Evolutionary conservation across 2,113 vertebrate genomes (phyloP).

Genomic region (Scomber scombrus): DNA sequence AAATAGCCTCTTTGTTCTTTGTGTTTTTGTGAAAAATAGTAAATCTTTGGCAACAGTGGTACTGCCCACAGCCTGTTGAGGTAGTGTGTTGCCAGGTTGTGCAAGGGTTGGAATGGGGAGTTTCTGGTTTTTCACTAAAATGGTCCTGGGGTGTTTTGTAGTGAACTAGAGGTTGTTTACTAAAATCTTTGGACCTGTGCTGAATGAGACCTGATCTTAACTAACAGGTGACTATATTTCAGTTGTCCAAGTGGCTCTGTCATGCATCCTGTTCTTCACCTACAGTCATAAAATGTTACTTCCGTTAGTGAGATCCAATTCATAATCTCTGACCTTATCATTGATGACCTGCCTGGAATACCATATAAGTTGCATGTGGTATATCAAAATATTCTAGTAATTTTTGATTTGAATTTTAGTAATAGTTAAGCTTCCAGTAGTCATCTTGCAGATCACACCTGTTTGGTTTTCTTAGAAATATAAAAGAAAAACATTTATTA

Average conservation of each 20-base stretch:
- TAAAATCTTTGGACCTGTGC: constrained; percentile 25
- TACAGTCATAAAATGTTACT: background rate
- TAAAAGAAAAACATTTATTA: background rate
- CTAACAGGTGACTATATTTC: constrained; percentile 21
- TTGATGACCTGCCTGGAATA: background rate
- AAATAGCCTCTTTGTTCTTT: constrained; percentile 72
- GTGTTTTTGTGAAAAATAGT: constrained; percentile 61
- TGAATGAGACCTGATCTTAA: constrained; percentile 15
- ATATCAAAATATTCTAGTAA: background rate
- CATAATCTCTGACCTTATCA: background rate
- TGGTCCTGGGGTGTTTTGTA: constrained; percentile 21
- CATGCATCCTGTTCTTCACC: constrained; percentile 6
- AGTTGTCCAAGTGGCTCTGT: background rate
- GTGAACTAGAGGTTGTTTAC: constrained; percentile 47
- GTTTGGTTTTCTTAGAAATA: background rate
- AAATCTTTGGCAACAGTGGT: constrained; percentile 62
- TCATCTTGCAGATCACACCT: background rate
- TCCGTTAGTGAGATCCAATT: background rate
- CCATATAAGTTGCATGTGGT: background rate
- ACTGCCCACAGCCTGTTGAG: constrained; percentile 47
- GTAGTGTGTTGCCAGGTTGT: constrained; percentile 72
- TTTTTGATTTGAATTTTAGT: background rate
- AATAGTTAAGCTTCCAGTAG: background rate
- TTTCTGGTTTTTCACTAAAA: constrained; percentile 43
- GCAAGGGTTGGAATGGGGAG: constrained; percentile 62